Percentiles rank a stretch among this genome's conserved stretches.
These are phyloP conservation scores for Rhinophrynus dorsalis DNA, from an alignment of 2,797 vertebrate species.

Conservation along the genomic window DNA sequence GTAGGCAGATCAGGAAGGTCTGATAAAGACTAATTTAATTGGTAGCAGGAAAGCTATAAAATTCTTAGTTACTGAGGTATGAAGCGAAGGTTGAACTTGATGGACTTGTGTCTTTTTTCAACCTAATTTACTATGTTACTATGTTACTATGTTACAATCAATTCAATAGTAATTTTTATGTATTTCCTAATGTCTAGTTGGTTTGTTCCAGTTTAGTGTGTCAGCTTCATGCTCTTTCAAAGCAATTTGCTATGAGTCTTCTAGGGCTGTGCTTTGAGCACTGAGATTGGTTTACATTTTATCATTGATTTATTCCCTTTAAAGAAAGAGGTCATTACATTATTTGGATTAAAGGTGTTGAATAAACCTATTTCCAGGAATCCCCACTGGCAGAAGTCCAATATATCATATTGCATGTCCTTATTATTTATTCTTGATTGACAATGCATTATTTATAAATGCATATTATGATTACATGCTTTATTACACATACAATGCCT, in stretches of 20 bases:
- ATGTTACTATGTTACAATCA: no score
- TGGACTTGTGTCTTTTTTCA: no score
- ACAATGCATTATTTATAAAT: conserved; percentile 4
- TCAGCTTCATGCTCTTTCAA: background rate
- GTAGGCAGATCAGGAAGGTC: no score
- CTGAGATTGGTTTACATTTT: background rate
- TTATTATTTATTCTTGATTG: background rate
- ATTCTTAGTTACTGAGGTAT: no score
- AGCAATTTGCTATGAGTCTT: background rate
- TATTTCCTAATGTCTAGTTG: no score
- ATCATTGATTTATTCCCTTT: conserved; percentile 11
- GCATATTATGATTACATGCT: conserved; percentile 19
- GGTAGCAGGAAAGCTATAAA: no score
- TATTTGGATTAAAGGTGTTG: conserved; percentile 37
- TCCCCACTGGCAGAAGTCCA: background rate
- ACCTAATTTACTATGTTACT: no score
- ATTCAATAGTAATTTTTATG: no score
- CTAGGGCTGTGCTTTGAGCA: background rate
- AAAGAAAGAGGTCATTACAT: conserved; percentile 15
- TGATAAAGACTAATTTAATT: no score
- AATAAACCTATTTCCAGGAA: conserved; percentile 12
- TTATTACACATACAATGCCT: conserved; percentile 1
- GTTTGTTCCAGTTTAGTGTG: no score
- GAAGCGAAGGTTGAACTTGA: no score
- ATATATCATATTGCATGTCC: conserved; percentile 18